Evolutionary conservation across 2,888 invertebrate species (phyloP).

Genomic region (Archips crataeganus): DNA sequence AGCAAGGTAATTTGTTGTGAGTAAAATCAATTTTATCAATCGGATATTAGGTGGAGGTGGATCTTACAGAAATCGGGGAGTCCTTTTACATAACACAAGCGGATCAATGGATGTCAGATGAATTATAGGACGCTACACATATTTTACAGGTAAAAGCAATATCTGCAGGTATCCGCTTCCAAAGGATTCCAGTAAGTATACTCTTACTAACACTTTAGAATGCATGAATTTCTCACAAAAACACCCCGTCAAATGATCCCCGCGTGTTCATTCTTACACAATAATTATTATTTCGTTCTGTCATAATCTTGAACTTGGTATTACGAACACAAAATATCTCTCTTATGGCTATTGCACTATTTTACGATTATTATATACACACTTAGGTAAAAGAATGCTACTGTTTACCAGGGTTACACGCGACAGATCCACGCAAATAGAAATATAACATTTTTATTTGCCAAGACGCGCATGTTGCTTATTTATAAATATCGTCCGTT

Average conservation of each 20-base stretch:
- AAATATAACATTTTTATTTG: background rate
- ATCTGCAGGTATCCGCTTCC: background rate
- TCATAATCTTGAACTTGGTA: constrained; percentile 4
- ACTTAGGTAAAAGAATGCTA: constrained; percentile 21
- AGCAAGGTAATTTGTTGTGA: constrained; percentile 9
- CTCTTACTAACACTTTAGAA: background rate
- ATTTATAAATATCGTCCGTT: constrained; percentile 4
- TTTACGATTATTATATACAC: constrained; percentile 31
- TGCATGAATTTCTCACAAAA: background rate
- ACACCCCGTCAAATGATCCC: background rate
- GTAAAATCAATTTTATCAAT: constrained; percentile 23
- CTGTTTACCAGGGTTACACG: background rate
- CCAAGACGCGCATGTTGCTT: background rate
- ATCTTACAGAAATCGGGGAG: background rate
- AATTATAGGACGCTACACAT: background rate
- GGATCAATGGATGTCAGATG: background rate
- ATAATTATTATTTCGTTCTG: constrained; percentile 11
- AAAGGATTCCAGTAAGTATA: background rate
- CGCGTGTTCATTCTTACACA: constrained; percentile 6
- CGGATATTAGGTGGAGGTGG: constrained; percentile 16
- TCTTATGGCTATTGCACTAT: constrained; percentile 31
- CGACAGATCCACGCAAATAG: background rate
- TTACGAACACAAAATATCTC: constrained; percentile 7
- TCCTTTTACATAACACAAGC: constrained; percentile 9
- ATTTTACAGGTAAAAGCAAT: too few relatives aligned